These are phyloP conservation scores for Macropodus opercularis DNA, from an alignment of 2,797 vertebrate genomes.

Conservation along the genomic window DNA sequence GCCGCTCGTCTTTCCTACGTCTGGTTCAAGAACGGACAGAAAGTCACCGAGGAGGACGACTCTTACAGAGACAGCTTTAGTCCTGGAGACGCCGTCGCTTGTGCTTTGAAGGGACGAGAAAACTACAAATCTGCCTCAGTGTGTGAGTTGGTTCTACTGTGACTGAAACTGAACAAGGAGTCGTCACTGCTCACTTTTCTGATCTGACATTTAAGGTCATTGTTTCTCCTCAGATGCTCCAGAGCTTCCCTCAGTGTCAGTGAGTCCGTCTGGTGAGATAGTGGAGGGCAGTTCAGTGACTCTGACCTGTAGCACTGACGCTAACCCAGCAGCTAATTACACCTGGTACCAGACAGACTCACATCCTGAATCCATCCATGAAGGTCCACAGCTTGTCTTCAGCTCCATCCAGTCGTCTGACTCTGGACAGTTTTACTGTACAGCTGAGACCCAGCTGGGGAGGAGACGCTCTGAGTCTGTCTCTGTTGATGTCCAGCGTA, in stretches of 20 bases:
- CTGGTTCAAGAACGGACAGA: slow-evolving; percentile 25
- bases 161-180: too few relatives aligned
- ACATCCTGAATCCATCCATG: accelerated
- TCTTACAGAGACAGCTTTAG: not conserved
- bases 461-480: accelerated
- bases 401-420: slow-evolving; percentile 16
- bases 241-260: accelerated
- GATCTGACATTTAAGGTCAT: too few relatives aligned
- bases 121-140: not conserved
- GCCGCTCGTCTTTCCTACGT: too few relatives aligned
- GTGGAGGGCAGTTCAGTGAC: slow-evolving; percentile 15
- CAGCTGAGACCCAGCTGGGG: slow-evolving; percentile 20
- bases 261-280: slow-evolving; percentile 10
- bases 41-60: accelerated
- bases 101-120: slow-evolving; percentile 5
- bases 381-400: not conserved
- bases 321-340: slow-evolving; percentile 33
- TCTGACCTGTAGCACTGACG: slow-evolving; percentile 49
- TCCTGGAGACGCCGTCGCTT: not conserved
- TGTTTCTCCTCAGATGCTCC: slow-evolving; percentile 22
- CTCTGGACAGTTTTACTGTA: slow-evolving; percentile 44
- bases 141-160: too few relatives aligned
- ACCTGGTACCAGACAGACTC: slow-evolving; percentile 37
- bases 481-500: not conserved
- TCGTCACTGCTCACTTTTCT: too few relatives aligned